phyloP scores from a whole-genome alignment of 2,113 vertebrate genomes.

The Myotis brandtii region DNA sequence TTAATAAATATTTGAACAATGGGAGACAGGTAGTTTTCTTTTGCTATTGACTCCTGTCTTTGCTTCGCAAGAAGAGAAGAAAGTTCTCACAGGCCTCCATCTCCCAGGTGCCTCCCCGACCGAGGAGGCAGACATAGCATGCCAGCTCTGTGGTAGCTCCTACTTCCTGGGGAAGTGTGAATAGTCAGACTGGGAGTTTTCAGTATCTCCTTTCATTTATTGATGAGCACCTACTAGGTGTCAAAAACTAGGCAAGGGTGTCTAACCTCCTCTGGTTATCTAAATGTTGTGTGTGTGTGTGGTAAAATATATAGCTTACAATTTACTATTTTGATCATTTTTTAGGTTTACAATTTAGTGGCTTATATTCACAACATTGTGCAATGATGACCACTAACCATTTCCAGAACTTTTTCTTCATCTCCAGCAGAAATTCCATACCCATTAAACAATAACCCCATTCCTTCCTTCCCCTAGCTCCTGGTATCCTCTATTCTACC shows the following conservation, averaged over 20 bases:
- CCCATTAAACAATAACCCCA: neutral
- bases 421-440: neutral
- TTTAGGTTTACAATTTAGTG: neutral
- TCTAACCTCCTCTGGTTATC: neutral
- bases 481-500: neutral
- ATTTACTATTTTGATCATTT: neutral
- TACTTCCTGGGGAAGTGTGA: neutral
- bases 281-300: neutral
- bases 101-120: neutral
- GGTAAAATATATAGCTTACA: neutral
- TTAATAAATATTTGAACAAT: neutral
- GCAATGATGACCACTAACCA: neutral
- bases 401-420: neutral
- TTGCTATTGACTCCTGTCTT: neutral
- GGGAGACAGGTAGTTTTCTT: neutral
- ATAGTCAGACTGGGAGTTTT: neutral
- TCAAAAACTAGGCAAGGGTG: neutral
- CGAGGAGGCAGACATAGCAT: neutral
- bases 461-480: no score
- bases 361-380: neutral
- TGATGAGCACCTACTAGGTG: neutral
- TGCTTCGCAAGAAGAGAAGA: conserved; percentile 13
- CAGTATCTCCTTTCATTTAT: neutral
- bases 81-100: neutral
- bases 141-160: neutral